Conservation (phyloP, 2,888 invertebrate genomes). For the Gandaritis pyraliata region DNA sequence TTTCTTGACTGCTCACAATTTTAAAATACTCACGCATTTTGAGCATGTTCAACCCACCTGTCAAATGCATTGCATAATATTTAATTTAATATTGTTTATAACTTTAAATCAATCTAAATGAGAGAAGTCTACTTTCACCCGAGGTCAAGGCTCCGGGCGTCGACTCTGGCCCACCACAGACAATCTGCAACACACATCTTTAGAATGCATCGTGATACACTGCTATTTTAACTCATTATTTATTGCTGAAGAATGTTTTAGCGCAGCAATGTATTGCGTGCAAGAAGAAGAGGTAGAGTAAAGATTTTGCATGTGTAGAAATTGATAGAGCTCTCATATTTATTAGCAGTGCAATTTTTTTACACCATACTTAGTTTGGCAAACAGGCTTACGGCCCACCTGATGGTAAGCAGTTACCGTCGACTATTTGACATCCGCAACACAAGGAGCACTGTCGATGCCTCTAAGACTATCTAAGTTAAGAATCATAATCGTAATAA, state of each 20-base stretch:
- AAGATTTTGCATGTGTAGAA: slow-evolving; percentile 7
- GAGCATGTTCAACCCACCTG: no score
- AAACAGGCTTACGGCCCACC: no score
- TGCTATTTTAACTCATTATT: slow-evolving; percentile 14
- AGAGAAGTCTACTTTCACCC: slow-evolving; percentile 58
- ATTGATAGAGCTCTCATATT: not conserved
- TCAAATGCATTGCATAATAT: not conserved
- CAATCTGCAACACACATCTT: slow-evolving; percentile 15
- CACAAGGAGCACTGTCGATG: no score
- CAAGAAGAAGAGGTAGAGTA: slow-evolving; percentile 1
- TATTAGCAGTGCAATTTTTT: no score
- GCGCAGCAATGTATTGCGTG: slow-evolving; percentile 17
- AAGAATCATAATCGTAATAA: no score
- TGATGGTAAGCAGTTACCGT: no score
- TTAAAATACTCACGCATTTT: no score
- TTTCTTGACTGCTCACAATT: no score
- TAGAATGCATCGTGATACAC: slow-evolving; percentile 33
- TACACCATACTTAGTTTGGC: no score
- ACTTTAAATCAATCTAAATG: slow-evolving; percentile 13
- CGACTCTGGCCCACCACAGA: slow-evolving; percentile 45
- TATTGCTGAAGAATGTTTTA: not conserved
- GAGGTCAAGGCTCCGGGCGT: slow-evolving; percentile 69
- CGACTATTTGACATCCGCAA: no score
- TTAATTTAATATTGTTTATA: not conserved
- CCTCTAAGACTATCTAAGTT: no score